Evolutionary conservation across 2,797 vertebrate genomes (phyloP).

Genomic region (Cossypha polioptera): DNA sequence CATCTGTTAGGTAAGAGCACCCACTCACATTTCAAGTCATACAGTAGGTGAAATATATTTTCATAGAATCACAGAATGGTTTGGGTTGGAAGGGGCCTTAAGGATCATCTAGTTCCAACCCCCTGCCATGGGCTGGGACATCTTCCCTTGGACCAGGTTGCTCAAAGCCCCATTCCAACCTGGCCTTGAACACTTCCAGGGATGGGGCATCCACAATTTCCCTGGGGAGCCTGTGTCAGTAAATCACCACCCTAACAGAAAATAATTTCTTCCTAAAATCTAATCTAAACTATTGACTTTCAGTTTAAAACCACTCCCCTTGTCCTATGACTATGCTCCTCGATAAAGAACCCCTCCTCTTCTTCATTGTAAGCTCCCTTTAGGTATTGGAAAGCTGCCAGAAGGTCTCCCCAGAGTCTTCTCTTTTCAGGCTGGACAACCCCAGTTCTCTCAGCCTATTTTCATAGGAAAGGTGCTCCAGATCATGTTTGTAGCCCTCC

Average conservation of each 20-base stretch:
- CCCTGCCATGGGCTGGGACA: background rate
- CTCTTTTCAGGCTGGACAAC: background rate
- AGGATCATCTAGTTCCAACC: background rate
- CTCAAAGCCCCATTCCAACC: background rate
- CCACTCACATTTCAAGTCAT: background rate
- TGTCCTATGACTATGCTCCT: background rate
- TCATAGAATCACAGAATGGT: background rate
- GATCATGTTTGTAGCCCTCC: background rate
- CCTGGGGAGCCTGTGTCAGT: background rate
- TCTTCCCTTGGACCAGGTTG: background rate
- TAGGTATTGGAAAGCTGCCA: background rate
- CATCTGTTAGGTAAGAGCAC: background rate
- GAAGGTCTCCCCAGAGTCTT: background rate
- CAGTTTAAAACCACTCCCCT: background rate
- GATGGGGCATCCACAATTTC: too few relatives aligned
- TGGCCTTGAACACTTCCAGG: background rate
- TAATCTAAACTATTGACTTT: background rate
- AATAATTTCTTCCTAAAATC: background rate
- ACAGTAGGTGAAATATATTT: background rate
- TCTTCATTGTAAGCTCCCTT: background rate
- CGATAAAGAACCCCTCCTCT: rapidly evolving
- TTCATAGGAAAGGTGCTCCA: background rate
- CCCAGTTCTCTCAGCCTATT: background rate
- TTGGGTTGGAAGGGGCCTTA: background rate
- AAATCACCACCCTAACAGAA: background rate